A percentile compares a stretch with the other conserved stretches of the same genome.
Evolutionary conservation across 2,888 invertebrate species (phyloP).

Genomic region (Andrena flavipes): DNA sequence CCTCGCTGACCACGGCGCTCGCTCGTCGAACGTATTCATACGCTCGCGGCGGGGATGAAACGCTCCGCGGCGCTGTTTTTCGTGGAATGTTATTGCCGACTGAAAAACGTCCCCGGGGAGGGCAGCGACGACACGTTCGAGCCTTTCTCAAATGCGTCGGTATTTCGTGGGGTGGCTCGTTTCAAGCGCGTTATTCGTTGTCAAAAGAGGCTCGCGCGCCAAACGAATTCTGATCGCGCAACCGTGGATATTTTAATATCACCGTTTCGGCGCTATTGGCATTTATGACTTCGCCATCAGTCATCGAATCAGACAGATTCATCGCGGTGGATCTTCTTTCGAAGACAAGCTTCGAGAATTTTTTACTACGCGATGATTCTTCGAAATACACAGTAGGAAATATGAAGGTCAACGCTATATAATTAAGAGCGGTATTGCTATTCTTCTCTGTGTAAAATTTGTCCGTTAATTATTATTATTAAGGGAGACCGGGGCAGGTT

Average conservation of each 20-base stretch:
- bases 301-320: background rate
- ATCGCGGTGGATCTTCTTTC: background rate
- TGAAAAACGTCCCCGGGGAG: constrained; percentile 32
- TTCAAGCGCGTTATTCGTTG: constrained; percentile 16
- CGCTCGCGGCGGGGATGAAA: background rate
- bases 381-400: too few species aligned
- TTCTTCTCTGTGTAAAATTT: too few species aligned
- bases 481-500: too few species aligned
- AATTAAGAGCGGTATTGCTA: too few species aligned
- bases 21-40: constrained; percentile 28
- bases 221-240: constrained; percentile 27
- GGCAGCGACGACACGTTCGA: constrained; percentile 15
- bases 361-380: background rate
- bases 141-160: constrained; percentile 9
- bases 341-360: too few species aligned
- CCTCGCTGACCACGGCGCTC: constrained; percentile 7
- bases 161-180: constrained; percentile 15
- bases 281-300: background rate
- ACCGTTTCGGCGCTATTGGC: constrained; percentile 4
- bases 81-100: constrained; percentile 45
- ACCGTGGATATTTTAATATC: constrained; percentile 14
- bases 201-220: constrained; percentile 6
- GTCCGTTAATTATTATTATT: too few species aligned
- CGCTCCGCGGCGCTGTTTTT: constrained; percentile 19
- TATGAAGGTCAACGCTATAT: too few species aligned